These are phyloP conservation scores for Lasius platythorax DNA, from an alignment of 2,888 invertebrate species.

Conservation along the genomic window DNA sequence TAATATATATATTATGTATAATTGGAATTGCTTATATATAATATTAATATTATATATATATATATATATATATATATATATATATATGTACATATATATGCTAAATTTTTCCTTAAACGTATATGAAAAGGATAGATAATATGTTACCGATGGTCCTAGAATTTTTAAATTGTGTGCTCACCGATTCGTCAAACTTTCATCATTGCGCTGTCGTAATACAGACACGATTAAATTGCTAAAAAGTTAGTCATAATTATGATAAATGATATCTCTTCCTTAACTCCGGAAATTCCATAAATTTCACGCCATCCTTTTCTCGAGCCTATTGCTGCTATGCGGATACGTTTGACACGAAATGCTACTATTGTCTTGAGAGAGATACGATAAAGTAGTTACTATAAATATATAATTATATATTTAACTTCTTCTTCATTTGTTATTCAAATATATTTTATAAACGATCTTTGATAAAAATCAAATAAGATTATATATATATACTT, in stretches of 20 bases:
- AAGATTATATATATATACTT: neutral
- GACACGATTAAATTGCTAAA: neutral
- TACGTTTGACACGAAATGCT: neutral
- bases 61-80: no score
- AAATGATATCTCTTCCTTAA: neutral
- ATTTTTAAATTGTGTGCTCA: neutral
- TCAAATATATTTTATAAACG: neutral
- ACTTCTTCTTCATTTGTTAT: neutral
- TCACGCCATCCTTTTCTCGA: neutral
- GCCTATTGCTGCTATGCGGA: neutral
- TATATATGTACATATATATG: neutral
- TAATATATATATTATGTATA: no score
- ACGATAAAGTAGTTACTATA: neutral
- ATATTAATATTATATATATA: neutral
- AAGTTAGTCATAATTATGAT: conserved; percentile 10
- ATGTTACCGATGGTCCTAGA: no score
- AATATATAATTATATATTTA: neutral
- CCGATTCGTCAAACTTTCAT: neutral
- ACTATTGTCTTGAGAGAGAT: neutral
- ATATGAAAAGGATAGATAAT: neutral
- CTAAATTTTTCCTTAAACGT: neutral
- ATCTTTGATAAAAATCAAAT: neutral
- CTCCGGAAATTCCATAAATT: neutral
- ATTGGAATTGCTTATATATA: no score
- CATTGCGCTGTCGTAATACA: neutral